Evolutionary conservation across 1,140 invertebrate species (phyloP).

Genomic region (Monochamus saltuarius): DNA sequence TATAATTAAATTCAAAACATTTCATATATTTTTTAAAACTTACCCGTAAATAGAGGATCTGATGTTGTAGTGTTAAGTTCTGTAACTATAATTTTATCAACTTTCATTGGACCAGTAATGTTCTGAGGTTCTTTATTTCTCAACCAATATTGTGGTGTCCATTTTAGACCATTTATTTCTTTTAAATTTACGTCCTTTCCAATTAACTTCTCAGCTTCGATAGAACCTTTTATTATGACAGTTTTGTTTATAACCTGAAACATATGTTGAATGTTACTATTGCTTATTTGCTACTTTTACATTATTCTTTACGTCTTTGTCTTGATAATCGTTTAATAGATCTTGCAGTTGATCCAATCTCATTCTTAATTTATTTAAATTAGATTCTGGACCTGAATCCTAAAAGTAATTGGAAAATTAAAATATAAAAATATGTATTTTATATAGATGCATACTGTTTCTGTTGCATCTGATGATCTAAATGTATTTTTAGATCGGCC

Average conservation of each 20-base stretch:
- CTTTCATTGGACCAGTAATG: slow-evolving; percentile 29
- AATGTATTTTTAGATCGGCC: not conserved
- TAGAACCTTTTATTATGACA: slow-evolving; percentile 20
- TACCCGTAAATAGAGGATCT: slow-evolving; percentile 33
- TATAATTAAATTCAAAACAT: not conserved
- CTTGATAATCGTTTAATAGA: too few relatives aligned
- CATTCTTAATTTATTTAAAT: too few relatives aligned
- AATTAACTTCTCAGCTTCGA: slow-evolving; percentile 25
- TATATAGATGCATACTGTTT: not conserved
- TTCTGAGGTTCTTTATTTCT: slow-evolving; percentile 32
- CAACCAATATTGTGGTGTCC: slow-evolving; percentile 38
- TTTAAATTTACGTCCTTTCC: slow-evolving; percentile 26
- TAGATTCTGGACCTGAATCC: not conserved
- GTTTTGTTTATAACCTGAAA: slow-evolving; percentile 31
- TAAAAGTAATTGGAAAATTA: not conserved
- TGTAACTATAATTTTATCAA: slow-evolving; percentile 18
- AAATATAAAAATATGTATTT: slow-evolving; percentile 3
- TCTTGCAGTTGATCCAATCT: too few relatives aligned
- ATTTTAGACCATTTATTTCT: slow-evolving; percentile 30
- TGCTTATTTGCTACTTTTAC: slow-evolving; percentile 1
- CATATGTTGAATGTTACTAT: not conserved
- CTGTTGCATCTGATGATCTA: not conserved
- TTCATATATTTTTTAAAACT: slow-evolving; percentile 16
- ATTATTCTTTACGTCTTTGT: slow-evolving; percentile 3
- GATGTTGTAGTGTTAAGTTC: slow-evolving; percentile 25